A percentile compares a stretch with the other conserved stretches of the same genome.
Conservation (phyloP, 2,888 invertebrate species). For the Melinaea menophilus region DNA sequence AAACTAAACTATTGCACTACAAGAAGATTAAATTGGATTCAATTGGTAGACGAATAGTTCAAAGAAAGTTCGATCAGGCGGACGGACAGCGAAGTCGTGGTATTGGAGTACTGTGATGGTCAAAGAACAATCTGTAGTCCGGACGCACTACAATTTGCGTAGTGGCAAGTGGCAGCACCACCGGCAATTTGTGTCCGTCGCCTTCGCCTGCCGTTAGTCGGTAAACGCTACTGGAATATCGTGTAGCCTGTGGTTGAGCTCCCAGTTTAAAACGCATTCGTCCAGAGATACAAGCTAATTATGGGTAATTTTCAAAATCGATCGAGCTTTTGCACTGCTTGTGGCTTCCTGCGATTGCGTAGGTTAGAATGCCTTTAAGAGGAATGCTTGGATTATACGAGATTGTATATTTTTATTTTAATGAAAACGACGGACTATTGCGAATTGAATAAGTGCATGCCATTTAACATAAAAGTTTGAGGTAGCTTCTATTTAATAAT, state of each 20-base stretch:
- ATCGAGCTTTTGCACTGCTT: constrained; percentile 69
- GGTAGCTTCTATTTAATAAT: constrained; percentile 71
- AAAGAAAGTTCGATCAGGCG: constrained; percentile 24
- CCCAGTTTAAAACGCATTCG: constrained; percentile 69
- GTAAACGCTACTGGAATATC: constrained; percentile 77
- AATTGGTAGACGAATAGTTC: not conserved
- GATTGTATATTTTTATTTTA: not conserved
- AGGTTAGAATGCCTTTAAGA: constrained; percentile 14
- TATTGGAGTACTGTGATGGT: constrained; percentile 26
- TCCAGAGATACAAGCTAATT: constrained; percentile 74
- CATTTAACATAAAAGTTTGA: constrained; percentile 19
- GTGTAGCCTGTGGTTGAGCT: constrained; percentile 68
- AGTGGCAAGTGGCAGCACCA: constrained; percentile 69
- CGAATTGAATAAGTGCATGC: constrained; percentile 3
- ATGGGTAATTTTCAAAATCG: constrained; percentile 77
- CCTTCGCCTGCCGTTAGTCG: constrained; percentile 69
- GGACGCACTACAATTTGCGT: constrained; percentile 66
- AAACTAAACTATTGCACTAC: too few relatives aligned
- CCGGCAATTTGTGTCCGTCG: constrained; percentile 74
- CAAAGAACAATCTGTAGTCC: constrained; percentile 59
- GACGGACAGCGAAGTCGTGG: constrained; percentile 28
- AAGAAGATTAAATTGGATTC: too few relatives aligned
- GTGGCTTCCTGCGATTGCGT: constrained; percentile 69
- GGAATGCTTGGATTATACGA: not conserved
- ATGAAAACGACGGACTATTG: not conserved